Conservation (phyloP, 1,140 invertebrate species). For the Eurytemora carolleeae region DNA sequence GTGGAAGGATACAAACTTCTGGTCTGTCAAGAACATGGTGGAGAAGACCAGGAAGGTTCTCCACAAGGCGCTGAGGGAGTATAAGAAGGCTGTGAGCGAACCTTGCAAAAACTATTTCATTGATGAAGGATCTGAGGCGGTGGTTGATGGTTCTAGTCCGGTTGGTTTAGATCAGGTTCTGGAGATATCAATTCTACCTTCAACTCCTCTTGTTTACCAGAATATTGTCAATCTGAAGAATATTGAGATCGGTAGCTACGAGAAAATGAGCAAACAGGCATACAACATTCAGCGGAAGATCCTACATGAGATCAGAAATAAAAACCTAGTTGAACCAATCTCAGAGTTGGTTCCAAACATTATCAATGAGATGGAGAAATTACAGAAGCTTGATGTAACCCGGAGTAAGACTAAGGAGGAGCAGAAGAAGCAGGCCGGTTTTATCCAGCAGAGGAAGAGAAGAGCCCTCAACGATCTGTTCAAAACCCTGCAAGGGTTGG, state of each 20-base stretch:
- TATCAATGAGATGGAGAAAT: constrained; percentile 23
- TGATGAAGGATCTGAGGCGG: too few species aligned
- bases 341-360: constrained; percentile 27
- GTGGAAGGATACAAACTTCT: constrained; percentile 88
- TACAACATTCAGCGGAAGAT: too few species aligned
- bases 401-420: constrained; percentile 37
- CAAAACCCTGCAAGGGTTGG: constrained; percentile 44
- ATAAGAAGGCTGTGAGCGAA: constrained; percentile 30
- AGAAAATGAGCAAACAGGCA: too few species aligned
- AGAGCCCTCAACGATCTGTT: constrained; percentile 63
- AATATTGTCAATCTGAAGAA: too few species aligned
- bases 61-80: constrained; percentile 65
- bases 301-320: too few species aligned
- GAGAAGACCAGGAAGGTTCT: constrained; percentile 67
- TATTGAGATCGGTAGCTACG: too few species aligned
- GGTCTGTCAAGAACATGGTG: constrained; percentile 67
- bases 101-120: not conserved
- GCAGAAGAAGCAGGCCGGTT: constrained; percentile 49
- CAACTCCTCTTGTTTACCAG: too few species aligned
- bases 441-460: constrained; percentile 58
- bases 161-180: too few species aligned
- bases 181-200: too few species aligned
- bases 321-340: constrained; percentile 14
- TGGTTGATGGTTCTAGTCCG: too few species aligned
- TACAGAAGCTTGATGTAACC: constrained; percentile 39